Evolutionary conservation across 2,797 vertebrate genomes (phyloP).

Genomic region (Rhinophrynus dorsalis): DNA sequence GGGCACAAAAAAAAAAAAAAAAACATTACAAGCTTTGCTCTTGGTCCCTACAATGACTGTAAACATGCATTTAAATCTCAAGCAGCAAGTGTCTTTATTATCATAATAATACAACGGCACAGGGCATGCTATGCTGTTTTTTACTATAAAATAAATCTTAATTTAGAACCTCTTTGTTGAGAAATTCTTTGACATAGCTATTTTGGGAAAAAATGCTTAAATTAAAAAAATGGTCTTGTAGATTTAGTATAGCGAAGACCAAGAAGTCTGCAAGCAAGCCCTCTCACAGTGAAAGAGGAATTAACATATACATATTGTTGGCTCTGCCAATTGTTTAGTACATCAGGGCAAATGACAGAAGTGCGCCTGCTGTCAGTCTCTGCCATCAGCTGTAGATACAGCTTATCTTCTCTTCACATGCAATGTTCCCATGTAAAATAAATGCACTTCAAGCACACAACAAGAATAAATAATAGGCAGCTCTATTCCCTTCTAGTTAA

Average conservation of each 20-base stretch:
- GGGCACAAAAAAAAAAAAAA: no score
- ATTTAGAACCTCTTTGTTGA: no score
- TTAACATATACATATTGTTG: neutral
- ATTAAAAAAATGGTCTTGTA: no score
- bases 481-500: neutral
- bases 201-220: no score
- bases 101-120: no score
- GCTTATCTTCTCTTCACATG: conserved; percentile 23
- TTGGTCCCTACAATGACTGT: no score
- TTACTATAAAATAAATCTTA: no score
- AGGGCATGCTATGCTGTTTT: no score
- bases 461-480: conserved; percentile 17
- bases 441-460: conserved; percentile 16
- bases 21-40: no score
- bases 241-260: neutral
- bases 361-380: conserved; percentile 1
- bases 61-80: no score
- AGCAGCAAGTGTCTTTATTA: no score
- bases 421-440: conserved; percentile 32
- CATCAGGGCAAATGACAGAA: conserved; percentile 1
- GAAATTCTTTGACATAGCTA: no score
- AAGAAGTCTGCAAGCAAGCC: neutral
- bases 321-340: conserved; percentile 16
- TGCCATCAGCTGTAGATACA: conserved; percentile 19
- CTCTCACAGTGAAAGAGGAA: neutral